Base-by-base conservation (phyloP, 2,113 vertebrate species). In the Sinocyclocheilus anophthalmus region DNA sequence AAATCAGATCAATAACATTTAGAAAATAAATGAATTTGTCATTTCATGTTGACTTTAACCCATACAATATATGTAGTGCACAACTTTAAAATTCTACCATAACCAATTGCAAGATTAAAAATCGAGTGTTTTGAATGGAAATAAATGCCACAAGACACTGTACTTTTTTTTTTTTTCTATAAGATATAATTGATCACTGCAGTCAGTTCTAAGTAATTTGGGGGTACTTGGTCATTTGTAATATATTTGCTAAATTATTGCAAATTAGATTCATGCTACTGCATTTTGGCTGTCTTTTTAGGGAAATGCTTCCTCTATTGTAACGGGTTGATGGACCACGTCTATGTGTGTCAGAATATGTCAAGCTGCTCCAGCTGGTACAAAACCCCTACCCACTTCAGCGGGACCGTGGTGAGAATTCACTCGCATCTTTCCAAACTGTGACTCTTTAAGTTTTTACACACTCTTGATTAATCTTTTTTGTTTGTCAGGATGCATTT, bases 261-360 rank as follows among this genome's bases (percentile, higher is more conserved):
- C 11, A 50, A 16, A 50, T 45, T 7, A 50, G 4, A 13, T 69
- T 84, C 5, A 37, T 16, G 0, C 0, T 78, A 13, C 20, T 4
- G 9, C 42, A 57, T 63, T 81, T 53, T 73, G 14, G 70, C 18
- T 13, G 20, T 50, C 13, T 33, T 30, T 90, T 22, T 94, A 98
- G 98, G 97, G 96, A 98, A 96, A 90, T 98, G 97, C 81, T 96
- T 99, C 91, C 92, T 99, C 2, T 98, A 99, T 90, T 99, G 98
- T 95, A 98, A 96, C 0, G 96, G 97, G 1, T 93, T 99, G 87
- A 96, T 99, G 95, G 97, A 98, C 88, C 97, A 98, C 79, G 88
- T 99, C 65, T 99, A 97, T 0, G 94, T 99, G 3, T 98, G 97
- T 85, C 96, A 96, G 92, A 97, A 98, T 0, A 91, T 95, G 37